Conservation (phyloP, 2,888 invertebrate genomes). For the Lomographa bimaculata region DNA sequence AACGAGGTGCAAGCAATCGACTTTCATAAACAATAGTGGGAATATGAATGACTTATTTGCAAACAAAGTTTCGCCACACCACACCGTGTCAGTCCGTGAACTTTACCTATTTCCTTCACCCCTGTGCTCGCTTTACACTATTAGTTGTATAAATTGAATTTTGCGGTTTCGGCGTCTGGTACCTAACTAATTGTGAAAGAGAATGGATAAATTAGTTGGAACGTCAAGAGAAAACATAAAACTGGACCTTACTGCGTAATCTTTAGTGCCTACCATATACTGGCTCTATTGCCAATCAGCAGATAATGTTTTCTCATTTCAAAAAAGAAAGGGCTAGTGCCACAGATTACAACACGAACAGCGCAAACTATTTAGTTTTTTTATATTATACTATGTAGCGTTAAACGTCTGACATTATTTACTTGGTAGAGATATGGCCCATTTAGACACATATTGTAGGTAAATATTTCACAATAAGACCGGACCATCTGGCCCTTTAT, state of each 20-base stretch:
- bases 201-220: slow-evolving; percentile 8
- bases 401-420: no score
- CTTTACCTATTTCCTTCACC: slow-evolving; percentile 44
- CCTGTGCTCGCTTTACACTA: slow-evolving; percentile 19
- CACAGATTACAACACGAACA: no score
- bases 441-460: no score
- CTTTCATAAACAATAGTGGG: slow-evolving; percentile 40
- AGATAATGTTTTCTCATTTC: slow-evolving; percentile 1
- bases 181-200: slow-evolving; percentile 12
- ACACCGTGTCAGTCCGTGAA: slow-evolving; percentile 35
- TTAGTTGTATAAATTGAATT: slow-evolving; percentile 41
- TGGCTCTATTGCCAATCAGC: slow-evolving; percentile 8
- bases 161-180: slow-evolving; percentile 14
- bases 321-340: neutral
- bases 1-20: slow-evolving; percentile 31
- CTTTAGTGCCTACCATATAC: slow-evolving; percentile 2
- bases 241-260: slow-evolving; percentile 3
- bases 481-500: no score
- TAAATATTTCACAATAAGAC: no score
- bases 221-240: slow-evolving; percentile 10
- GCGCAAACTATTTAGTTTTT: no score
- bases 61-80: slow-evolving; percentile 31
- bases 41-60: slow-evolving; percentile 45
- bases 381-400: no score
- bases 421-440: no score